Base-by-base conservation (phyloP, 2,888 invertebrate species). In the Monopis laevigella region DNA sequence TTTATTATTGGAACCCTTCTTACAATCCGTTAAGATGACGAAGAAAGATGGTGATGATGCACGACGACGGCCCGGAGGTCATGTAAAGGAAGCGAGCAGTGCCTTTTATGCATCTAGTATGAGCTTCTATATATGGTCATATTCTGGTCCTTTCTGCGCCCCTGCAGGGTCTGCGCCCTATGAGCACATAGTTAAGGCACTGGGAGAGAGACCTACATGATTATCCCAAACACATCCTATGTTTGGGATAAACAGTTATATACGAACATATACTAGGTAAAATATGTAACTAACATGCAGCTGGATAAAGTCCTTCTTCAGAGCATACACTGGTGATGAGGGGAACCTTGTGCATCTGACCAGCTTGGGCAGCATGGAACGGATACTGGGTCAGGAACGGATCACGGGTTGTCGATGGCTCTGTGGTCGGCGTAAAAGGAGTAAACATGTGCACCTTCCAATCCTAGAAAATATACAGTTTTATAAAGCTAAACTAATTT, bases 271-370 rank as follows among this genome's bases (percentile, higher is more conserved):
- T n/a, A n/a, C n/a, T n/a, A n/a, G n/a, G n/a, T n/a, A n/a, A n/a
- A n/a, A n/a, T n/a, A n/a, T n/a, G n/a, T n/a, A 16, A 26, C 51
- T 63, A 65, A 88, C 89, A 84, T 55, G 86, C 84, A 28, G 84
- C 88, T 18, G 90, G 89, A 52, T 88, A 90, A 13, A 89, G 70
- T 42, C 92, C 92, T 62, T 92, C 92, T 39, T 89, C 85, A 14
- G 85, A 82, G 0, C 87, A 86, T 38, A 87, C 82, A 2, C 87
- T 86, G 1, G 86, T 80, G 41, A 92, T 81, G 81, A 90, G 87
- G 0, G 92, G 92, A 6, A 88, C 51, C 45, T 87, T 82, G n/a
- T 83, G 74, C 51, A 86, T 84, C 21, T 81, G 67, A 0, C 87
- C 87, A 6, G 80, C 69, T 44, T 62, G 75, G 1, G 91, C 77